Evolutionary conservation across 2,888 invertebrate genomes (phyloP).

Genomic region (Arrhopalites spinosus): DNA sequence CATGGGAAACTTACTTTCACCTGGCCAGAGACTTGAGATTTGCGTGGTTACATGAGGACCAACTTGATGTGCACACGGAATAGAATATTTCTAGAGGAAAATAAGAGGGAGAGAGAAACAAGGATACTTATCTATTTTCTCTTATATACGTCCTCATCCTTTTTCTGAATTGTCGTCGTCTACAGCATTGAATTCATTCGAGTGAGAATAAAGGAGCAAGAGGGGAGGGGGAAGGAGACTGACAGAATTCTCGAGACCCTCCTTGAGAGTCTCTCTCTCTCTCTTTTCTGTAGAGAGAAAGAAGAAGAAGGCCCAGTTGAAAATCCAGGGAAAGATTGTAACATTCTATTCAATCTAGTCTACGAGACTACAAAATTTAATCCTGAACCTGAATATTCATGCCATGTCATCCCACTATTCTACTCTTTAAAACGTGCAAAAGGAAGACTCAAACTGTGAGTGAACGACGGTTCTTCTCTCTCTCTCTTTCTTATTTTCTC

Average conservation of each 20-base stretch:
- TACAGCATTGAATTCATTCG: background rate
- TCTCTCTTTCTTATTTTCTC: background rate
- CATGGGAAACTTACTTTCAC: slow-evolving; percentile 1
- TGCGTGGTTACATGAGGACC: background rate
- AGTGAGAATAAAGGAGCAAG: background rate
- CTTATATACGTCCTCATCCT: background rate
- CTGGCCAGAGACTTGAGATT: background rate
- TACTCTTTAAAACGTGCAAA: background rate
- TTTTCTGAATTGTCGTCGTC: background rate
- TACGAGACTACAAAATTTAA: slow-evolving; percentile 24
- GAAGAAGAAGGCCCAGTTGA: background rate
- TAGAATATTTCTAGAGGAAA: no score
- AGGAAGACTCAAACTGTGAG: slow-evolving; percentile 3
- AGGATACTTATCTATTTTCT: background rate
- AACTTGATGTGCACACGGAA: background rate
- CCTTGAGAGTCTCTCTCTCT: background rate
- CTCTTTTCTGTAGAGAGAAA: background rate
- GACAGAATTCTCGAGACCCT: background rate
- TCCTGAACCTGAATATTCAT: slow-evolving; percentile 38
- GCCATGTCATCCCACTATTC: slow-evolving; percentile 27
- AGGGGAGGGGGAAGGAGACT: background rate
- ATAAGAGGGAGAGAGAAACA: background rate
- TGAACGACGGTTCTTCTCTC: slow-evolving; percentile 1
- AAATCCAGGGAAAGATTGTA: slow-evolving; percentile 14
- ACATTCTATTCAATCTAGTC: slow-evolving; percentile 28